phyloP scores from a whole-genome alignment of 2,888 invertebrate genomes.

The Mesorhabditis sp. region DNA sequence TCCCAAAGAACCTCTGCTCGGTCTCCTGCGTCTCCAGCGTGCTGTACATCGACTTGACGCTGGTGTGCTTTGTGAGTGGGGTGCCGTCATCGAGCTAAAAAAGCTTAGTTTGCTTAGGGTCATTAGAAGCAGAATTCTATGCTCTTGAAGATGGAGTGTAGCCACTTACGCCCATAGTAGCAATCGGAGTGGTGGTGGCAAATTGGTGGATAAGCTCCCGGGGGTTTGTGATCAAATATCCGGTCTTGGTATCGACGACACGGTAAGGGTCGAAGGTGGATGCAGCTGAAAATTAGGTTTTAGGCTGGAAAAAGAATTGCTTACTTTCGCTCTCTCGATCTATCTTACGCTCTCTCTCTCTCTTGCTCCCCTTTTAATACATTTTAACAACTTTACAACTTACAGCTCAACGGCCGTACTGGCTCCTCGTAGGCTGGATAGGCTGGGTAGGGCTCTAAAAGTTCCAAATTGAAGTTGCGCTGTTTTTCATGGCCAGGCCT shows the following conservation, averaged over 20 bases:
- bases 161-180: conserved; percentile 35
- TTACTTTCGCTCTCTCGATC: conserved; percentile 6
- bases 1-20: neutral
- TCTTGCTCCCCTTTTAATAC: neutral
- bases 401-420: neutral
- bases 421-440: neutral
- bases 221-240: conserved; percentile 56
- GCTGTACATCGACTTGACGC: conserved; percentile 1
- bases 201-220: conserved; percentile 56
- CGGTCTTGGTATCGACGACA: conserved; percentile 35
- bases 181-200: conserved; percentile 55
- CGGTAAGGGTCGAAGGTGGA: conserved; percentile 43
- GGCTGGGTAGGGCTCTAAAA: neutral
- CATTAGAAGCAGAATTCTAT: neutral
- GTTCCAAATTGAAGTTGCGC: too few relatives aligned
- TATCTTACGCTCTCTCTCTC: neutral
- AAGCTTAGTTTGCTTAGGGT: neutral
- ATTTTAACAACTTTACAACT: neutral
- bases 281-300: conserved; percentile 20
- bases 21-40: conserved; percentile 2
- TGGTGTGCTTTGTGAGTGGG: neutral
- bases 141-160: conserved; percentile 29
- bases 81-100: neutral
- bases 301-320: neutral
- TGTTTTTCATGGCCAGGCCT: too few relatives aligned